These are phyloP conservation scores for Hemiprocne comata DNA, from an alignment of 2,113 vertebrate genomes.

Conservation along the genomic window DNA sequence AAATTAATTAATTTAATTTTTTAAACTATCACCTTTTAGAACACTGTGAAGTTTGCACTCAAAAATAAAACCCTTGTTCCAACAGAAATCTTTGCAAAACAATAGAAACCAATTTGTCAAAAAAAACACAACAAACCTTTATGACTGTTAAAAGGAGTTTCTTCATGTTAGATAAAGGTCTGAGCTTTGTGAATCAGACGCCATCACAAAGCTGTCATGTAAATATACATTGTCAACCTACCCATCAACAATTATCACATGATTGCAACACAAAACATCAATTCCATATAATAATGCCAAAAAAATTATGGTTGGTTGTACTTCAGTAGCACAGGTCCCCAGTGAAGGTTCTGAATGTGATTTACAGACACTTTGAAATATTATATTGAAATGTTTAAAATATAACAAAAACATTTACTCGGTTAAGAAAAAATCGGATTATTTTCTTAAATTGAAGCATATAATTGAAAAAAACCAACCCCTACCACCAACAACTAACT, in stretches of 20 bases:
- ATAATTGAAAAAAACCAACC: neutral
- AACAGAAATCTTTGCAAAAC: neutral
- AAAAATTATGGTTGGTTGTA: neutral
- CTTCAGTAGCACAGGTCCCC: neutral
- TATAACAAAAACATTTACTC: neutral
- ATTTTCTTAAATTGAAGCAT: neutral
- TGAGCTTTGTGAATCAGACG: neutral
- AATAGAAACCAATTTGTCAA: neutral
- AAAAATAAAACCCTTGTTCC: neutral
- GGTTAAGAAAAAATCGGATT: neutral
- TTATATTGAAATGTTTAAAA: neutral
- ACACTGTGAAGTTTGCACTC: neutral
- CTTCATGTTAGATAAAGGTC: neutral
- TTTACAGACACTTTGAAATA: neutral
- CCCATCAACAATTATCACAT: neutral
- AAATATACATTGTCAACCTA: neutral
- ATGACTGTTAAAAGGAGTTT: neutral
- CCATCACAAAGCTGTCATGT: neutral
- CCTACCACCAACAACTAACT: neutral
- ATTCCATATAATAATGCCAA: neutral
- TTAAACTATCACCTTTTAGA: neutral
- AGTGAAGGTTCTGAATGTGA: neutral
- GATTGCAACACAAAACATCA: neutral
- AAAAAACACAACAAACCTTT: neutral
- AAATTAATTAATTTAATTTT: rapidly evolving